phyloP scores from a whole-genome alignment of 2,888 invertebrate genomes.

The Coleophora deauratella region DNA sequence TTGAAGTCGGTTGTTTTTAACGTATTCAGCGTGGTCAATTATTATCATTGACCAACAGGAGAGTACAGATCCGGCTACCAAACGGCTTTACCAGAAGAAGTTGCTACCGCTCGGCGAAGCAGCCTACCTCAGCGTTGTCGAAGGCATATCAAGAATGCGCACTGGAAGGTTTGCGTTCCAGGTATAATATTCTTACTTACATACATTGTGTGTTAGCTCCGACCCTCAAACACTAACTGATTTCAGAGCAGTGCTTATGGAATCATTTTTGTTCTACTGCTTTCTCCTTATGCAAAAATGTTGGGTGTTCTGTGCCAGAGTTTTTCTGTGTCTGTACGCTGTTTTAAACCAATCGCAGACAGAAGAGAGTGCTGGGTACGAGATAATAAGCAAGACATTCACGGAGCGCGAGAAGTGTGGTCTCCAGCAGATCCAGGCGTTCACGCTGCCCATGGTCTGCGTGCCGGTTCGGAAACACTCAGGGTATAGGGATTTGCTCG shows the following conservation, averaged over 20 bases:
- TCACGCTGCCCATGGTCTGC: conserved; percentile 70
- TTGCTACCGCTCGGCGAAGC: conserved; percentile 68
- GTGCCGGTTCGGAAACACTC: conserved; percentile 71
- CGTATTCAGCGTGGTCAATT: too few relatives aligned
- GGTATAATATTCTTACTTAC: conserved; percentile 24
- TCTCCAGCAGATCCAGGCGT: conserved; percentile 73
- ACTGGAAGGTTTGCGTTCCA: conserved; percentile 74
- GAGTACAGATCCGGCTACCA: conserved; percentile 66
- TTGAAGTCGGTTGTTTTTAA: too few relatives aligned
- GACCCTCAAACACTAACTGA: too few relatives aligned
- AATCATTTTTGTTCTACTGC: too few relatives aligned
- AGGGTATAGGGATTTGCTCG: conserved; percentile 73
- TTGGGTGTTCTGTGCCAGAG: too few relatives aligned
- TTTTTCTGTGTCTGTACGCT: too few relatives aligned
- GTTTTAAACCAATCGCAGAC: conserved; percentile 31
- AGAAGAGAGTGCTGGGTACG: conserved; percentile 74
- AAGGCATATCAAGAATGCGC: conserved; percentile 72
- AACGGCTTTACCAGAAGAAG: conserved; percentile 68
- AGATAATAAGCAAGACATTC: conserved; percentile 75
- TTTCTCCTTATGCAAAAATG: too few relatives aligned
- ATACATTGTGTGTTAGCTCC: too few relatives aligned
- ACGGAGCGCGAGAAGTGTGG: conserved; percentile 77
- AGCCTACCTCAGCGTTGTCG: conserved; percentile 63
- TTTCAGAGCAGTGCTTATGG: too few relatives aligned
- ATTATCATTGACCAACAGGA: conserved; percentile 46